These are phyloP conservation scores for Paelopatides confundens DNA, from an alignment of 53 echinoderm and acorn worm species.

Conservation along the genomic window DNA sequence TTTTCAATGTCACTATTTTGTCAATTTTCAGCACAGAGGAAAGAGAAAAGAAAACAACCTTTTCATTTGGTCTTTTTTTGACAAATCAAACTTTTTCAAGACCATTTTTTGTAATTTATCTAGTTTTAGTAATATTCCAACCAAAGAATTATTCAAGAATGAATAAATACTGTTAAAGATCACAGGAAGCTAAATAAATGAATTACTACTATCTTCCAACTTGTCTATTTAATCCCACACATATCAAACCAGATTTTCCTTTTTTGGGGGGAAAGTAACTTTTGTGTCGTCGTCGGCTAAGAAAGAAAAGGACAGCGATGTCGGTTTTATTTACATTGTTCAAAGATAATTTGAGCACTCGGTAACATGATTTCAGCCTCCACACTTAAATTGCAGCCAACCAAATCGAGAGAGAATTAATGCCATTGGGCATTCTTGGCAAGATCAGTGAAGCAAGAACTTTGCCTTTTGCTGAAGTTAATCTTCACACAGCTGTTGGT, in stretches of 20 bases:
- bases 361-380: conserved; percentile 25
- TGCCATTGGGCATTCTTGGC: neutral
- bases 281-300: neutral
- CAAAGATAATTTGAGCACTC: neutral
- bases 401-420: conserved; percentile 27
- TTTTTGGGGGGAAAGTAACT: neutral
- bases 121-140: too few species aligned
- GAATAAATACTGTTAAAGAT: too few species aligned
- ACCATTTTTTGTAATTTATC: too few species aligned
- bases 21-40: too few species aligned
- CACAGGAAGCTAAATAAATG: too few species aligned
- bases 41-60: too few species aligned
- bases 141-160: too few species aligned
- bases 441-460: neutral
- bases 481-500: neutral
- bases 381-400: conserved; percentile 23
- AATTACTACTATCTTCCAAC: too few species aligned
- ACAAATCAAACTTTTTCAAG: too few species aligned
- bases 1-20: too few species aligned
- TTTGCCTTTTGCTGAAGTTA: neutral
- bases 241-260: neutral
- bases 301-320: neutral
- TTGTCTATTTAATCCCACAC: neutral
- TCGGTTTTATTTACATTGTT: neutral
- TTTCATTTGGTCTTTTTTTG: too few species aligned